Evolutionary conservation across 2,797 vertebrate species (phyloP), one percentile per base, ranked within the genome.

Genomic region (Odontamblyopus lacepedii): DNA sequence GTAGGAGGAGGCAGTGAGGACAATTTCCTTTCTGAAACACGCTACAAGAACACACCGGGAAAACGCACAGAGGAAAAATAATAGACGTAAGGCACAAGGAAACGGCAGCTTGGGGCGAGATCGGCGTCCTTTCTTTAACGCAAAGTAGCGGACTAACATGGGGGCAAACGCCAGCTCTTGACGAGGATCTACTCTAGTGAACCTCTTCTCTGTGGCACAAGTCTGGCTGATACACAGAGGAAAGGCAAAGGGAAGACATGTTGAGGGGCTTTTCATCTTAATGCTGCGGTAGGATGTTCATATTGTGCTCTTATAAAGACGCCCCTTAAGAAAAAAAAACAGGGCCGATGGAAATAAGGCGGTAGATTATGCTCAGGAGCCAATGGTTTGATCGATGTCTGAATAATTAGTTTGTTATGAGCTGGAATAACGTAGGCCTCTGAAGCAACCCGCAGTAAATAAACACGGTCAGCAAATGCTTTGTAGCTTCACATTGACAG

Each of bases 21-120:
- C 86, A 69, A 81, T 89, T 94, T 93, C 93, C 92, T 93, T 90
- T 93, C 89, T 90, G 88, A 85, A 91, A 87, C 84, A 92, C 90
- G 87, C 91, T 84, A 83, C 87, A 83, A 87, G 91, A 92, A 83
- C 89, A 89, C 87, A 92, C 85, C 81, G 90, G 91, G 89, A 87
- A 82, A 89, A 78, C 87, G 78, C 79, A 86, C 84, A 85, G 85
- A 83, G 82, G 76, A 72, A 89, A 81, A 88, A 82, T 83, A 88
- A 85, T 73, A 87, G 83, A 65, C 73, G 74, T 84, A 78, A 82
- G 77, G 53, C 75, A 85, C 87, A 78, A 69, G 32, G 64, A 88
- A 90, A 85, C 87, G 79, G 80, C 83, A 88, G 83, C 78, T 77
- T 70, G 63, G 29, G 5, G 50, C 30, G 44, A 67, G n/a, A 26